Base-by-base conservation (phyloP, 2,797 vertebrate species). In the Hyperoplus lanceolatus region DNA sequence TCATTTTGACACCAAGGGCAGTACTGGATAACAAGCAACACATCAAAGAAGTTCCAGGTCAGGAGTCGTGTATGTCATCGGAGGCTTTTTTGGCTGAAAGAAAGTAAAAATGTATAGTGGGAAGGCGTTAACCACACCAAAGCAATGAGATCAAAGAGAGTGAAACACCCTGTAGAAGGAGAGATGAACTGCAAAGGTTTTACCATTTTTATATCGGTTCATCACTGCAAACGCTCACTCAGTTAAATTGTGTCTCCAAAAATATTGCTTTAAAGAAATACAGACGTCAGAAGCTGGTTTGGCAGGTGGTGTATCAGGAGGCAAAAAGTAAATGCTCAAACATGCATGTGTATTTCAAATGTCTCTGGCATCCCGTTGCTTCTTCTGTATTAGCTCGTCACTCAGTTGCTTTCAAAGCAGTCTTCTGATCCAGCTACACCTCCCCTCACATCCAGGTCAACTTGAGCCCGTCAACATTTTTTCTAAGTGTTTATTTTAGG, bases 401-500 rank as follows among this genome's bases (percentile, higher is more conserved):
- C 14, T 57, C 46, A 39, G 45, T 41, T 38, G 29, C 53, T 71
- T 76, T 74, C 50, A 63, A 75, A 67, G 70, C 39, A 6, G 8
- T 77, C 38, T 68, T 45, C 29, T 56, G 76, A 60, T 49, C 70
- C 38, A 8, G 59, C 66, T 70, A 5, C 83, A 75, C 83, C 63
- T 71, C 81, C 55, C 63, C 38, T 29, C 58, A 63, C 84, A 49
- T 54, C 61, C 21, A 65, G 67, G 57, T 42, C 70, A 77, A 71
- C 62, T 64, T 77, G 29, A 66, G 60, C 62, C 66, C 51, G 18
- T 41, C 5, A 1, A 21, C 50, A 38, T 72, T 74, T 73, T 58
- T 77, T 16, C 21, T 80, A 68, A 63, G 71, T 55, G 60, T 46
- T 70, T 73, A 79, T 79, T 87, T 87, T 56, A 73, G 72, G 76